Conservation (phyloP, 2,113 vertebrate species). For the Capra hircus region DNA sequence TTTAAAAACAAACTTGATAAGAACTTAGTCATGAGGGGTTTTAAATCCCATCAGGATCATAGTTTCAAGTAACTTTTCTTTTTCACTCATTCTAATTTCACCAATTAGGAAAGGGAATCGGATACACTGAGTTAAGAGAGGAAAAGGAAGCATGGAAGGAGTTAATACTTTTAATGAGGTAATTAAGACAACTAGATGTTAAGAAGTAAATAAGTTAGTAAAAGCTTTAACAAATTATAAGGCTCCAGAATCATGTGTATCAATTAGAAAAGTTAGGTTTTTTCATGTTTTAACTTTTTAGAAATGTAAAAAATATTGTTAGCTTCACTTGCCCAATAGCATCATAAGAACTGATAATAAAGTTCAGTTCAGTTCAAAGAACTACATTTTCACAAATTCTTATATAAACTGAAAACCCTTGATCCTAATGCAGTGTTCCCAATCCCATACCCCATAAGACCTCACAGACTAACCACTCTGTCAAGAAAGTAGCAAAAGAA, state of each 20-base stretch:
- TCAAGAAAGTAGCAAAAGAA: neutral
- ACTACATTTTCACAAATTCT: neutral
- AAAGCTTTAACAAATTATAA: neutral
- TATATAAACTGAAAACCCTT: neutral
- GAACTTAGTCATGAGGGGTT: neutral
- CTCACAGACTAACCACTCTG: neutral
- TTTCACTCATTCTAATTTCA: neutral
- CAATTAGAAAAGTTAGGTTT: neutral
- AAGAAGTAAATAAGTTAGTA: neutral
- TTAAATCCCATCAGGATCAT: neutral
- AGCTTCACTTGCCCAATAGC: neutral
- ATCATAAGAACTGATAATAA: neutral
- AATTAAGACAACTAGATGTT: neutral
- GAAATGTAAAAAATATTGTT: neutral
- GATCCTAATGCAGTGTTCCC: neutral
- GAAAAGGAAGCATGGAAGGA: neutral
- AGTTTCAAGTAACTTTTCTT: neutral
- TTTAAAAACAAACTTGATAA: slow-evolving; percentile 3
- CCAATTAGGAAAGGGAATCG: neutral
- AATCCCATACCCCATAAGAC: neutral
- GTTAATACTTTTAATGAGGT: neutral
- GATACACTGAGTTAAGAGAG: neutral
- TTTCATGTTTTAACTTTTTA: neutral
- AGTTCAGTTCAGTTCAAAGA: neutral
- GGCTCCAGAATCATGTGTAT: neutral